These are phyloP conservation scores for Empidonax traillii DNA, from an alignment of 2,113 vertebrate species.

Conservation along the genomic window DNA sequence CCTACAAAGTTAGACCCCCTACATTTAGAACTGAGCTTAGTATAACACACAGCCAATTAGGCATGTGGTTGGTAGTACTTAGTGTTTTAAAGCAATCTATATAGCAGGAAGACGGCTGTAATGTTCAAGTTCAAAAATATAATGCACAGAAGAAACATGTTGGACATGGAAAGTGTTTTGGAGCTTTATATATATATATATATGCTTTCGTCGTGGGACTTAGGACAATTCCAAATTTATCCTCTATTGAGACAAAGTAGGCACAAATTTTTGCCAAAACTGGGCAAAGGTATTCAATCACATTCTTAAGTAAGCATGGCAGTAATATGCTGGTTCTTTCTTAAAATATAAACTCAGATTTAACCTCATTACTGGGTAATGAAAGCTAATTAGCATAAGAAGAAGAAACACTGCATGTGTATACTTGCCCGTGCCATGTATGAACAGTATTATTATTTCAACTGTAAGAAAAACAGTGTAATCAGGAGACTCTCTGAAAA, in stretches of 20 bases:
- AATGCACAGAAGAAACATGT: neutral
- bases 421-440: neutral
- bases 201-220: neutral
- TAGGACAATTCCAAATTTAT: neutral
- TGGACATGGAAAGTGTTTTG: neutral
- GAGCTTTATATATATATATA: neutral
- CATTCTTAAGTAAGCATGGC: neutral
- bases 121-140: neutral
- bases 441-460: neutral
- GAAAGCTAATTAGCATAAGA: neutral
- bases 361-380: neutral
- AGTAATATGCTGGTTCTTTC: neutral
- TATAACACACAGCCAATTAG: neutral
- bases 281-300: neutral
- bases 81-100: neutral
- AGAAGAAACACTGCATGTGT: neutral
- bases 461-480: neutral
- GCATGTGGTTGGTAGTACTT: neutral
- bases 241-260: neutral
- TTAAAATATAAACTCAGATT: neutral
- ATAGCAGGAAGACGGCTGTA: neutral
- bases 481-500: neutral
- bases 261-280: neutral
- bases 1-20: neutral
- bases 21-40: neutral